phyloP scores from a whole-genome alignment of 1,140 invertebrate genomes.

The Protaetia brevitarsis region DNA sequence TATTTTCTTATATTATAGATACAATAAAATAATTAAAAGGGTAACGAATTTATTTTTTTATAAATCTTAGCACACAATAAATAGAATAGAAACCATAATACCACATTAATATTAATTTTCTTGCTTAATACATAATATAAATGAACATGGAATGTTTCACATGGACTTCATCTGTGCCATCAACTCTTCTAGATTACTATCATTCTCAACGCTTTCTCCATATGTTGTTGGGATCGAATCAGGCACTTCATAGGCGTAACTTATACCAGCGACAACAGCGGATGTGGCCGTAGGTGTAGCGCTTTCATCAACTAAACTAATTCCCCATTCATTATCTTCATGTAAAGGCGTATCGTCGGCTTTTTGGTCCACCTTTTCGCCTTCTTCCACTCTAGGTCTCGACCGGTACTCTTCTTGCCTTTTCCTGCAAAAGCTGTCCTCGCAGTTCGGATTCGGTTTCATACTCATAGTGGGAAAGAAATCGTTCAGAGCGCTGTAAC shows the following conservation, averaged over 20 bases:
- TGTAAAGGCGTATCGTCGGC: constrained; percentile 66
- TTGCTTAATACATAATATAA: too few species aligned
- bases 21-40: too few species aligned
- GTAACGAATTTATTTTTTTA: too few species aligned
- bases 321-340: constrained; percentile 92
- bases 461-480: constrained; percentile 94
- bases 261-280: constrained; percentile 61
- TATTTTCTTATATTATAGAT: too few species aligned
- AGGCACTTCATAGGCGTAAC: constrained; percentile 64
- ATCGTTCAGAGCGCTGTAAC: constrained; percentile 95
- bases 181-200: constrained; percentile 75
- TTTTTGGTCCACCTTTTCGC: constrained; percentile 53
- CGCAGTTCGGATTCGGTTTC: constrained; percentile 90
- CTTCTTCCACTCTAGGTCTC: constrained; percentile 53
- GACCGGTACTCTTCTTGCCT: constrained; percentile 69
- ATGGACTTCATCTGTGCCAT: constrained; percentile 88
- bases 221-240: constrained; percentile 40
- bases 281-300: constrained; percentile 49
- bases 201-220: constrained; percentile 47
- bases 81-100: too few species aligned
- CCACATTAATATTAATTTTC: too few species aligned
- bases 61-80: too few species aligned
- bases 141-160: constrained; percentile 48
- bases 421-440: constrained; percentile 74
- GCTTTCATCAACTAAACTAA: constrained; percentile 68